Conservation (phyloP, 2,113 vertebrate species). For the Grallaria varia region DNA sequence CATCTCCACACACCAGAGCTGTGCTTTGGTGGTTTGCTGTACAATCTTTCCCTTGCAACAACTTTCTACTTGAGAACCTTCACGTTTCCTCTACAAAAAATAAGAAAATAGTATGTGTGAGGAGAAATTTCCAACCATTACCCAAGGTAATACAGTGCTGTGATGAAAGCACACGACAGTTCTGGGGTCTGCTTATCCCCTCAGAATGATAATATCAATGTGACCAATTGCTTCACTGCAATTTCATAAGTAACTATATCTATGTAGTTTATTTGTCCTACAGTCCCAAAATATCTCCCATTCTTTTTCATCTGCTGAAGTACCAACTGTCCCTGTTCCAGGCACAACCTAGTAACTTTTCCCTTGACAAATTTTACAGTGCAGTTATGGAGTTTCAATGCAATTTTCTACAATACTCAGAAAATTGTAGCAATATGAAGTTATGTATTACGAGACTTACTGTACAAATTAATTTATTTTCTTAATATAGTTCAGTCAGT, state of each 20-base stretch:
- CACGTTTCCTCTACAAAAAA: neutral
- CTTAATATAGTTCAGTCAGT: neutral
- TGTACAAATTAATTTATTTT: neutral
- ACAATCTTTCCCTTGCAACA: neutral
- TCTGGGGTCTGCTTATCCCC: neutral
- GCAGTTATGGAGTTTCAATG: neutral
- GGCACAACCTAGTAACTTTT: neutral
- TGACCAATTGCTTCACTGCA: neutral
- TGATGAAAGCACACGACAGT: neutral
- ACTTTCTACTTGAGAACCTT: neutral
- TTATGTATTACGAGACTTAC: neutral
- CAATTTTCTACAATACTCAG: neutral
- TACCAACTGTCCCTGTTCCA: neutral
- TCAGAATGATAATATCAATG: neutral
- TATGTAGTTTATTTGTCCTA: neutral
- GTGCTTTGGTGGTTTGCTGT: neutral
- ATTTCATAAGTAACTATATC: neutral
- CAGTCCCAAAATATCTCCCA: neutral
- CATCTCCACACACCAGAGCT: neutral
- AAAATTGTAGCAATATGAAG: neutral
- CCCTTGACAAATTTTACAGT: neutral
- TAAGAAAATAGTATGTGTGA: neutral
- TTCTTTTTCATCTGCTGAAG: constrained; percentile 7
- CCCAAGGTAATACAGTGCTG: neutral
- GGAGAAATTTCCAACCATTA: neutral